A percentile compares a stretch with the other conserved stretches of the same genome.
phyloP scores from a whole-genome alignment of 2,113 vertebrate species.

The Ochotona princeps region DNA sequence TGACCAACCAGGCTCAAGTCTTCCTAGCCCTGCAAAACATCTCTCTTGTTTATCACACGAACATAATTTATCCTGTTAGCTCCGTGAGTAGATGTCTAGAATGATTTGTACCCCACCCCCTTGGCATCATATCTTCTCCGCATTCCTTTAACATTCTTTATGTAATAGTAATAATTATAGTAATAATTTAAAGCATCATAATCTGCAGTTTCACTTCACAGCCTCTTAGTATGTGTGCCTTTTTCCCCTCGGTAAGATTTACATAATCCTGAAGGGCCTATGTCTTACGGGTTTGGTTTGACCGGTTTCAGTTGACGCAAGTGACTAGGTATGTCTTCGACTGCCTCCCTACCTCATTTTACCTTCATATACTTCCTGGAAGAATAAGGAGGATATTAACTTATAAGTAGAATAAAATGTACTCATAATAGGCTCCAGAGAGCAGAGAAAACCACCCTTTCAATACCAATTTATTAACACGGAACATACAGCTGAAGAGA shows the following conservation, averaged over 20 bases:
- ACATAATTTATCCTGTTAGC: neutral
- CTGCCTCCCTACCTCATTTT: conserved; percentile 27
- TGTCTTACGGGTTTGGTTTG: conserved; percentile 33
- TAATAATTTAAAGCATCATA: neutral
- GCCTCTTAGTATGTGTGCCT: neutral
- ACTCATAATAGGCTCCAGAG: neutral
- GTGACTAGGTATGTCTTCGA: conserved; percentile 43
- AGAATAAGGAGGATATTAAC: conserved; percentile 50
- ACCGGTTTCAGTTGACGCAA: neutral
- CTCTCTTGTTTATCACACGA: neutral
- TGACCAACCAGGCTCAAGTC: neutral
- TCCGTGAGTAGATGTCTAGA: neutral
- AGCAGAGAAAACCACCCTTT: neutral
- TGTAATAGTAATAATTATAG: neutral
- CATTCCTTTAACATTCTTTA: neutral
- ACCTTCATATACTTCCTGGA: neutral
- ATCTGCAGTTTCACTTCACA: neutral
- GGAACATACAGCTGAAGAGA: neutral
- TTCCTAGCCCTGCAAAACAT: neutral
- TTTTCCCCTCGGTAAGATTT: conserved; percentile 17
- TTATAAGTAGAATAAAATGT: conserved; percentile 21
- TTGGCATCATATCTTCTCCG: neutral
- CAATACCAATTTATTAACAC: conserved; percentile 12
- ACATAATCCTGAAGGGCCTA: neutral
- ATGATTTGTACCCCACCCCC: neutral